Percentiles rank a stretch among this genome's conserved stretches.
phyloP scores from a whole-genome alignment of 2,888 invertebrate species.

The Lasioglossum malachurum region DNA sequence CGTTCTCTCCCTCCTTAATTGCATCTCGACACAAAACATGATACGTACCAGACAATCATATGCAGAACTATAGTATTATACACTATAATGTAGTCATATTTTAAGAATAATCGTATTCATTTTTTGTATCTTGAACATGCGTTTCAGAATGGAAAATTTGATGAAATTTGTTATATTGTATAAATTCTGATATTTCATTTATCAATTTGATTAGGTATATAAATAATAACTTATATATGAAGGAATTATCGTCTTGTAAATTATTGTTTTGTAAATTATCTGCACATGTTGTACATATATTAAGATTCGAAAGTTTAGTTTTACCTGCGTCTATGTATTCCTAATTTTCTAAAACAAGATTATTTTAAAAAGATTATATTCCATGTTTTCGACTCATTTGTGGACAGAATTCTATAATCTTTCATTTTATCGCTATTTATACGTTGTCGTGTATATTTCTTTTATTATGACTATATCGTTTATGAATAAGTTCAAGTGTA shows the following conservation, averaged over 20 bases:
- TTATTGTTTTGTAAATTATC: neutral
- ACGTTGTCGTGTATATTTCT: neutral
- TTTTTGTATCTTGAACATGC: neutral
- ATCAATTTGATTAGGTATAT: too few species aligned
- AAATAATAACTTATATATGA: too few species aligned
- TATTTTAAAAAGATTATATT: neutral
- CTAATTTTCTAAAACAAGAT: neutral
- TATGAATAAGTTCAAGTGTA: neutral
- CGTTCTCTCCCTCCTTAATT: conserved; percentile 48
- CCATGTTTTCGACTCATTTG: neutral
- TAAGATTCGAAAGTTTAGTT: neutral
- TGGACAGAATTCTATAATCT: neutral
- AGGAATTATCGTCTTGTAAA: neutral
- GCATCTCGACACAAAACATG: conserved; percentile 52
- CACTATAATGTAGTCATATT: neutral
- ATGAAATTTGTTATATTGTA: neutral
- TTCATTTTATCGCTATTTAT: neutral
- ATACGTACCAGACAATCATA: conserved; percentile 42
- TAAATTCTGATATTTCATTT: neutral
- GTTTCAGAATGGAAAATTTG: neutral
- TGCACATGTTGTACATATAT: neutral
- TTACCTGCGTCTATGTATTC: neutral
- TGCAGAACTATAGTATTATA: conserved; percentile 42
- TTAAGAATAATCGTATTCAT: neutral
- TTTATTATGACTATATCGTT: neutral